These are phyloP conservation scores for Pipistrellus pygmaeus DNA, from an alignment of 2,797 vertebrate genomes.

Conservation along the genomic window DNA sequence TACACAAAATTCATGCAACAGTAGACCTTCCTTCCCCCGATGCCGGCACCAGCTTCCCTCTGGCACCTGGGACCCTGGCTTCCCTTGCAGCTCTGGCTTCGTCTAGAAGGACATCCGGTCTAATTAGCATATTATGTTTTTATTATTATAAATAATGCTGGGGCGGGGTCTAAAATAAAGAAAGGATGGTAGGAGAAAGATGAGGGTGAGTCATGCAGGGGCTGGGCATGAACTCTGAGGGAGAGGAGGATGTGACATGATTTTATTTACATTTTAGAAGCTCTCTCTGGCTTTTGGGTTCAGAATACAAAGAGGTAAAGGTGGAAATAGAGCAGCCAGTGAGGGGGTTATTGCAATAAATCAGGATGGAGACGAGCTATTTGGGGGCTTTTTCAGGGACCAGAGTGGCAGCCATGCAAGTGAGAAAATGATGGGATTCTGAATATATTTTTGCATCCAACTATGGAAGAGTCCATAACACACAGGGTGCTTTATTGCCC, in stretches of 20 bases:
- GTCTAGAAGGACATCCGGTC: fast-evolving
- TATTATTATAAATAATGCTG: too few relatives aligned
- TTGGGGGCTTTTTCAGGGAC: not conserved
- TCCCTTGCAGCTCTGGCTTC: too few relatives aligned
- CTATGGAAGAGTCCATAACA: not conserved
- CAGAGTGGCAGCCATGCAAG: not conserved
- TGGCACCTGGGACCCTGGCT: too few relatives aligned
- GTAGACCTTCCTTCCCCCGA: too few relatives aligned
- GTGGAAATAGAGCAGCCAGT: not conserved
- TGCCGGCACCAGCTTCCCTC: too few relatives aligned
- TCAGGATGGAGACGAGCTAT: not conserved
- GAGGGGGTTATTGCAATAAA: not conserved
- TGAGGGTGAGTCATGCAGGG: not conserved
- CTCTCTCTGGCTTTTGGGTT: not conserved
- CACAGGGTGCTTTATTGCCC: not conserved
- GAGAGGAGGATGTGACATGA: not conserved
- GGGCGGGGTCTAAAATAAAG: not conserved
- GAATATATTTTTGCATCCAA: constrained; percentile 12
- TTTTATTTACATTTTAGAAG: not conserved
- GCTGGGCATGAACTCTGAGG: not conserved
- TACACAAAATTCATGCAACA: too few relatives aligned
- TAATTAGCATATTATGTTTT: too few relatives aligned
- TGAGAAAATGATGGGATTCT: not conserved
- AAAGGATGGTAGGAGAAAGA: not conserved
- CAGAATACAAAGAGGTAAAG: not conserved